Evolutionary conservation across 1,140 invertebrate species (phyloP).

Genomic region (Ctenoplectra terminalis): DNA sequence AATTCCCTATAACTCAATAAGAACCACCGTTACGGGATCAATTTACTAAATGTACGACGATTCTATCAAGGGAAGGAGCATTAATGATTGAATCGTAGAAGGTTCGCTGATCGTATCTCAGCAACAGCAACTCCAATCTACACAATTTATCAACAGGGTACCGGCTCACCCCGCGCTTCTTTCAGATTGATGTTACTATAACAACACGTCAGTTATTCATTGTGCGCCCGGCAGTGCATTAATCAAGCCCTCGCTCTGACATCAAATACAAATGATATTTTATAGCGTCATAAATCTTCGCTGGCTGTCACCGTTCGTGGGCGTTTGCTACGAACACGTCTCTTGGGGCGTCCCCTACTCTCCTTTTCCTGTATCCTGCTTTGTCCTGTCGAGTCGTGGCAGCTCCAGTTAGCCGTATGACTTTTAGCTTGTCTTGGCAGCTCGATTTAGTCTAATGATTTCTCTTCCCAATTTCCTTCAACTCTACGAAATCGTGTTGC

Average conservation of each 20-base stretch:
- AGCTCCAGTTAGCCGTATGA: slow-evolving; percentile 63
- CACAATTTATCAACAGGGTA: slow-evolving; percentile 77
- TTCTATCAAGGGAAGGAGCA: slow-evolving; percentile 56
- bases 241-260: slow-evolving; percentile 79
- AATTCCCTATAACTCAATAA: slow-evolving; percentile 8
- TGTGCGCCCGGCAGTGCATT: slow-evolving; percentile 78
- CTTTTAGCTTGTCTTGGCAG: slow-evolving; percentile 57
- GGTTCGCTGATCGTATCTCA: slow-evolving; percentile 73
- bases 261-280: slow-evolving; percentile 83
- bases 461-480: slow-evolving; percentile 47
- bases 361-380: slow-evolving; percentile 37
- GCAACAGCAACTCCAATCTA: slow-evolving; percentile 73
- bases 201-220: slow-evolving; percentile 79
- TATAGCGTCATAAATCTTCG: slow-evolving; percentile 81
- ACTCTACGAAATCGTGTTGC: not conserved
- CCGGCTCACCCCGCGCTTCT: slow-evolving; percentile 69
- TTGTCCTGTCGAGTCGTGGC: slow-evolving; percentile 51
- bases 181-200: slow-evolving; percentile 79
- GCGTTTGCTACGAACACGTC: slow-evolving; percentile 72
- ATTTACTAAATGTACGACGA: slow-evolving; percentile 47
- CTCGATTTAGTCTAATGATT: slow-evolving; percentile 60
- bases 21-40: not conserved
- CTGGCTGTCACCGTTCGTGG: slow-evolving; percentile 76
- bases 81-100: slow-evolving; percentile 79
- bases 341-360: slow-evolving; percentile 59